phyloP scores from a whole-genome alignment of 2,113 vertebrate species.

The Chascanopsetta lugubris region DNA sequence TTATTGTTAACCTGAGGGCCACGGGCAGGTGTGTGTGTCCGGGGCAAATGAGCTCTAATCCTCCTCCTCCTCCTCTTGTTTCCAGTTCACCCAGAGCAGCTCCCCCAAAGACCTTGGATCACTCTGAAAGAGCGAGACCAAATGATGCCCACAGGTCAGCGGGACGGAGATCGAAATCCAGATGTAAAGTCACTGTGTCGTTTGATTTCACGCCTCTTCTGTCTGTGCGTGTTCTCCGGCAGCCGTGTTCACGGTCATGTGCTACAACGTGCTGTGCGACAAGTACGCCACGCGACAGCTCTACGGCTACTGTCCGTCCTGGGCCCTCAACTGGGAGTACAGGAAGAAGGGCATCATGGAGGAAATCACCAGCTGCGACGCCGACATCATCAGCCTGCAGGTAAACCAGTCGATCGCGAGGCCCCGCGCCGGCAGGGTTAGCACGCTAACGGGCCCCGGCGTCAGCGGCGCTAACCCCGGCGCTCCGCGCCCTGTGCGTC shows the following conservation, averaged over 20 bases:
- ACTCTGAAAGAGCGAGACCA: slow-evolving; percentile 97
- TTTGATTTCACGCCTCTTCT: not conserved
- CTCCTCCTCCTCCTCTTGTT: not conserved
- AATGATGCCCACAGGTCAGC: slow-evolving; percentile 89
- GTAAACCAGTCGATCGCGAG: no score
- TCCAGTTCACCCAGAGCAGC: slow-evolving; percentile 97
- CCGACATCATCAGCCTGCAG: slow-evolving; percentile 93
- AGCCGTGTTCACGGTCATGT: slow-evolving; percentile 99
- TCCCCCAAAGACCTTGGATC: slow-evolving; percentile 98
- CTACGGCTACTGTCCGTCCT: slow-evolving; percentile 98
- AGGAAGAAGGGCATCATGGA: slow-evolving; percentile 99
- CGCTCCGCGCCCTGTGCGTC: not conserved
- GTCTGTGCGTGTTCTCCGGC: slow-evolving; percentile 12
- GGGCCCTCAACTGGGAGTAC: slow-evolving; percentile 99
- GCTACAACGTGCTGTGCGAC: slow-evolving; percentile 98
- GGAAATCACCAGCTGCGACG: slow-evolving; percentile 96
- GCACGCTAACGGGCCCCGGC: no score
- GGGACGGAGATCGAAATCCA: not conserved
- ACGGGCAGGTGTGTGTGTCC: slow-evolving; percentile 11
- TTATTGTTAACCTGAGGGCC: slow-evolving; percentile 5
- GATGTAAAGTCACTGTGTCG: not conserved
- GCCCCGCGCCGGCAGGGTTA: no score
- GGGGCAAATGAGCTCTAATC: not conserved
- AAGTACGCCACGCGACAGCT: slow-evolving; percentile 99
- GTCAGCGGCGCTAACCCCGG: no score